phyloP scores from a whole-genome alignment of 2,888 invertebrate genomes.

The Cantharis nigra region DNA sequence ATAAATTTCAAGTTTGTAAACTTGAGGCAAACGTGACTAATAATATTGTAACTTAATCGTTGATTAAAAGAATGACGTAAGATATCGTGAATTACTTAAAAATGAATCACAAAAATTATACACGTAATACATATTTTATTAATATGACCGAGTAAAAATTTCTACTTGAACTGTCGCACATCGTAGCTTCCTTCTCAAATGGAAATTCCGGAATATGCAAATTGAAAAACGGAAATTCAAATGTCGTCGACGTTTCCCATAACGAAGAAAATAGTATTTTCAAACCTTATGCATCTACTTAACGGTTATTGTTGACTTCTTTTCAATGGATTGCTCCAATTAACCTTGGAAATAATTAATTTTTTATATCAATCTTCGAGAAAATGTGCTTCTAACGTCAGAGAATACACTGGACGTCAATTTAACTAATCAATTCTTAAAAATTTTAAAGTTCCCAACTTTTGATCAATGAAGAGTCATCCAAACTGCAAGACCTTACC shows the following conservation, averaged over 20 bases:
- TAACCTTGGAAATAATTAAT: not conserved
- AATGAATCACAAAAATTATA: not conserved
- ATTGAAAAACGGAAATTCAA: not conserved
- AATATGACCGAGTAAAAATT: not conserved
- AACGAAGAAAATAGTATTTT: not conserved
- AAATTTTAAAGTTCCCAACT: not conserved
- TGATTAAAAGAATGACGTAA: not conserved
- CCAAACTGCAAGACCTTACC: not conserved
- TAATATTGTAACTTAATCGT: not conserved
- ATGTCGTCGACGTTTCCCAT: too few species aligned
- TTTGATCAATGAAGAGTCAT: not conserved
- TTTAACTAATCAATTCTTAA: not conserved
- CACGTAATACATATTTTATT: not conserved
- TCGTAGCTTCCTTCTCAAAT: not conserved
- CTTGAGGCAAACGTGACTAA: not conserved
- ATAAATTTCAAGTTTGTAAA: not conserved
- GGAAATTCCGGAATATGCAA: not conserved
- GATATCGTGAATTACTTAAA: not conserved
- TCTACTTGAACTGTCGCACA: not conserved
- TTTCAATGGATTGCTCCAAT: not conserved
- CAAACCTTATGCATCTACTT: not conserved
- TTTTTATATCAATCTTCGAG: not conserved
- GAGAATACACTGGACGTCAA: not conserved
- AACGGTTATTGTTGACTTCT: not conserved
- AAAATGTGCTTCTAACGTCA: not conserved